Base-by-base conservation (phyloP, 2,797 vertebrate species). In the Gadopsis marmoratus region DNA sequence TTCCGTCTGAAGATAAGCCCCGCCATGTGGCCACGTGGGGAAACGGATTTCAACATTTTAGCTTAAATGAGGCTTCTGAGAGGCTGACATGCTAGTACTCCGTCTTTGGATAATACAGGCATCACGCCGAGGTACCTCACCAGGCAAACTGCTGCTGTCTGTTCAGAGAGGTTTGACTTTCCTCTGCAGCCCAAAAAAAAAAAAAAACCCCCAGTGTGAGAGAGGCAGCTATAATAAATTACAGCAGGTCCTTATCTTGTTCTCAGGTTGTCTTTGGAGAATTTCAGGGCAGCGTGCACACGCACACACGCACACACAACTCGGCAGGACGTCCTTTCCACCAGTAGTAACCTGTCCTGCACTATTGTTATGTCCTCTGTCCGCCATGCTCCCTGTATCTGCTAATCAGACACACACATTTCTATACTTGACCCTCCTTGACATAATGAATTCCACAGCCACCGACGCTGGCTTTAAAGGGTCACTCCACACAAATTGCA, bases 171-270 rank as follows among this genome's bases (percentile, higher is more conserved):
- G 4, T 61, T 64, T 74, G 51, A 74, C 74, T 83, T 84, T 78
- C 68, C 17, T 64, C 56, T n/a, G 66, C 56, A 60, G 73, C 53
- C 62, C n/a, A n/a, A n/a, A n/a, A n/a, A n/a, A n/a, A n/a, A n/a
- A 39, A 58, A 47, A 73, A 47, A 55, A 66, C 37, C 4, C 26
- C 5, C 50, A 4, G 41, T 14, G 65, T 33, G 69, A 85, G 80
- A 87, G 48, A 37, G 76, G 70, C 64, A 29, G 76, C 8, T 2
- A 8, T 62, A 21, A 78, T 76, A 50, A 2, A 58, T 64, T 68
- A 72, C 81, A 70, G 53, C 63, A 12, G 66, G 82, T 86, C 76
- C 54, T 89, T 90, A 90, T 86, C 69, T 78, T 61, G 56, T 55
- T 82, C 85, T 80, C 67, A 74, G 76, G 69, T 78, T 80, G 74